Percentiles rank a stretch among this genome's conserved stretches.
These are phyloP conservation scores for Terrapene triunguis DNA, from an alignment of 2,113 vertebrate genomes.

Conservation along the genomic window DNA sequence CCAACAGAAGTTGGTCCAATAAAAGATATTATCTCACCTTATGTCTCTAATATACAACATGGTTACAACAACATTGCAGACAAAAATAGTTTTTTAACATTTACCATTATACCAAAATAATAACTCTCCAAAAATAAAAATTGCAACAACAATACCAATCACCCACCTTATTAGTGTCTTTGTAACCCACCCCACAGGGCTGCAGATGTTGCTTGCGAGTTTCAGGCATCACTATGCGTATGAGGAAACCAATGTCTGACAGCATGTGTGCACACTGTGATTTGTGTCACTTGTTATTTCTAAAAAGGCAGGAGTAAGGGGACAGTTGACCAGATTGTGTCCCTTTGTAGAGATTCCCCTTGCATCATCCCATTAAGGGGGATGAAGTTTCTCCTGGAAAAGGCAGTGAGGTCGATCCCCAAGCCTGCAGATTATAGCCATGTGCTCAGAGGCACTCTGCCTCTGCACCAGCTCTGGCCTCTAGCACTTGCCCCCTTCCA, in stretches of 20 bases:
- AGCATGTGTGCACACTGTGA: not conserved
- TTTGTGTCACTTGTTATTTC: not conserved
- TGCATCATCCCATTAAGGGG: not conserved
- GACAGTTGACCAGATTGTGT: not conserved
- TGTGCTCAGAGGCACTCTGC: not conserved
- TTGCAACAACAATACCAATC: accelerated
- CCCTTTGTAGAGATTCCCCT: not conserved
- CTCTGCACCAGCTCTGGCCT: not conserved
- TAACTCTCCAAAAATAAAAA: not conserved
- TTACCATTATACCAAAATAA: not conserved
- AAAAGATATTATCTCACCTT: not conserved
- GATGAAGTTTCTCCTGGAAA: not conserved
- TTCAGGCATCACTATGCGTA: not conserved
- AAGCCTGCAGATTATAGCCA: not conserved
- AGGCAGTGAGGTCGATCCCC: not conserved
- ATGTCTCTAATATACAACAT: not conserved
- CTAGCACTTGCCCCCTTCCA: not conserved
- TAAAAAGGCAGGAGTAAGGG: not conserved
- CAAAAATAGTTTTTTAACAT: not conserved
- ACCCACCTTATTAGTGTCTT: not conserved
- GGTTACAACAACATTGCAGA: not conserved
- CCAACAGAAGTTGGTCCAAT: not conserved
- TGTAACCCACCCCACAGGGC: not conserved
- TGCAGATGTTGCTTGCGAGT: not conserved
- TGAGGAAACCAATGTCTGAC: not conserved